Base-by-base conservation (phyloP, 2,888 invertebrate genomes). In the Ceratothoa steindachneri region DNA sequence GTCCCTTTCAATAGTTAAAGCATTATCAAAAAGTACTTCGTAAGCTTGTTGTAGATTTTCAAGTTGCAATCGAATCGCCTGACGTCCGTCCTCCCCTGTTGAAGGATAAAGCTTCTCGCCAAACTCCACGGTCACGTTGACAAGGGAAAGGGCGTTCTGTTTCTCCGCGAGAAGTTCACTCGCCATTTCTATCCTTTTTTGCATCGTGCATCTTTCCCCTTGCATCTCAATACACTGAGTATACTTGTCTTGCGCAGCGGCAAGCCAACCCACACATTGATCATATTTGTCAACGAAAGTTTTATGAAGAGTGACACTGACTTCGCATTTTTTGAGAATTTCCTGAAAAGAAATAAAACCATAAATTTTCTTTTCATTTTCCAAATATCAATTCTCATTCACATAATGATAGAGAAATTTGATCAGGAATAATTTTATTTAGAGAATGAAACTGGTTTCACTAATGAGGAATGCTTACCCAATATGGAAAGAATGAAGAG, bases 291-390 rank as follows among this genome's bases (percentile, higher is more conserved):
- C 91, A 82, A 90, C 89, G 82, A 91, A 95, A 0, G 88, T 86
- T 77, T 89, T 89, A 81, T 95, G 94, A 82, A 94, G 93, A 71
- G 88, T 87, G 0, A 93, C 90, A 4, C 93, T 91, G 86, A 94
- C 93, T 82, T 95, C 94, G 82, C 94, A 95, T 85, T 95, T 95
- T 84, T 94, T 94, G 0, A 94, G 89, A 30, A 95, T 89, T 85
- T 95, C 95, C 87, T 88, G 76, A 3, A 80, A 73, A 74, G 66
- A 77, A 68, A 74, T 70, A 72, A 77, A 31, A 31, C 15, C 3
- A 72, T 73, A 74, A 53, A 67, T 73, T n/a, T n/a, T n/a, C n/a
- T n/a, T n/a, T n/a, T n/a, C n/a, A n/a, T n/a, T n/a, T n/a, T n/a
- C n/a, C n/a, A 53, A 22, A 29, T 28, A 28, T n/a, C 29, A 19